Evolutionary conservation across 2,113 vertebrate species (phyloP), one percentile per base, ranked within the genome.

Genomic region (Fregata magnificens): DNA sequence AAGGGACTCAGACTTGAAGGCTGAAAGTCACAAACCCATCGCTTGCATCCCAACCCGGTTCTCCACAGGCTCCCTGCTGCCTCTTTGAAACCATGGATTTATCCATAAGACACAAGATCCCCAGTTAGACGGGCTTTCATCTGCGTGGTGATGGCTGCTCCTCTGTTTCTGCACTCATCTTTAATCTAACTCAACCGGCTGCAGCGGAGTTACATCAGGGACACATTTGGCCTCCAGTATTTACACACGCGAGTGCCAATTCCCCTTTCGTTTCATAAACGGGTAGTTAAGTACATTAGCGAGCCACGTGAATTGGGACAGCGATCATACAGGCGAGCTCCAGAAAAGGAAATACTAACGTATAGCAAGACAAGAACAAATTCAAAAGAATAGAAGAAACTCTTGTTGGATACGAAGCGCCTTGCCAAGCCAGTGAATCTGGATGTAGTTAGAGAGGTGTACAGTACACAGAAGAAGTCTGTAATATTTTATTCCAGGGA

Each of bases 381-480:
- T 52, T 36, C 62, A 9, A 13, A 49, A 28, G 84, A 93, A 77
- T 77, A 95, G 95, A 94, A 86, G 86, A 76, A 95, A 82, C 58
- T 73, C 91, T 82, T 96, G 93, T 87, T 80, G 72, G 94, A 89
- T 73, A 25, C 0, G 8, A 86, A 50, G 47, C 0, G 3, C 1
- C 0, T 17, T 96, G 91, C 93, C 14, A 49, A 91, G 91, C 71
- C 93, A 40, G 38, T 4, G 45, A 42, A 62, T 96, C 96, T 97
- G 97, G 94, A 93, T 93, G 84, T 88, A 77, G 89, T 97, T 96
- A 96, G 79, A 70, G 89, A 77, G 74, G 89, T 86, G 89, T 16
- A 58, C 61, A n/a, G 88, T 31, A 31, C 3, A 67, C 73, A 84
- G 44, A 83, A 95, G 91, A 45, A 84, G 59, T 53, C 95, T 95